phyloP scores from a whole-genome alignment of 37 sponge, comb jelly and placozoan species.

The Mnemiopsis leidyi region DNA sequence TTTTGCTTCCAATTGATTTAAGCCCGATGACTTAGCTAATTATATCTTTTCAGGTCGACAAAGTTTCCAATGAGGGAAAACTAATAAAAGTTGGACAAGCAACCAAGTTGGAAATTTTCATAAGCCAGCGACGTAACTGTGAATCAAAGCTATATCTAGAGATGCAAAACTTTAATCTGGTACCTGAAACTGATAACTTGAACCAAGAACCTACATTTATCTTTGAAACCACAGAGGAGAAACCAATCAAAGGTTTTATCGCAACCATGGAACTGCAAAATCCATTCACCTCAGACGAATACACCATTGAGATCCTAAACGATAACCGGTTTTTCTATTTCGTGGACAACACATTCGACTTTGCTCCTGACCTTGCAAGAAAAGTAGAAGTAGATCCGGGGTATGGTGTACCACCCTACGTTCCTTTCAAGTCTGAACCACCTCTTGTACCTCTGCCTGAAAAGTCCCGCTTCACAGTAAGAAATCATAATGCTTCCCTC shows the following conservation, averaged over 20 bases:
- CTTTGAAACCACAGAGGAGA: neutral
- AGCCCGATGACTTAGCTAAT: too few species aligned
- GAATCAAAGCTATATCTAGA: conserved; percentile 50
- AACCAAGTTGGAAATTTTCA: conserved; percentile 41
- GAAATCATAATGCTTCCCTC: neutral
- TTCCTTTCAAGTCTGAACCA: neutral
- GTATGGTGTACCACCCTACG: neutral
- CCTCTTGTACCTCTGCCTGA: neutral
- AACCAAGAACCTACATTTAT: conserved; percentile 31
- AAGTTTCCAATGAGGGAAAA: neutral
- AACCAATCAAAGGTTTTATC: conserved; percentile 14
- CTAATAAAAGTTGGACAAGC: neutral
- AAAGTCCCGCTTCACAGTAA: neutral
- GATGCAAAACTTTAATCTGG: conserved; percentile 24
- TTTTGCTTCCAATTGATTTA: too few species aligned
- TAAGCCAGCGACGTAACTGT: conserved; percentile 42
- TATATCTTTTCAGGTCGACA: conserved; percentile 20
- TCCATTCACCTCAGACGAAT: neutral
- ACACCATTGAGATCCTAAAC: conserved; percentile 56
- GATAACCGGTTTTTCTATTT: neutral
- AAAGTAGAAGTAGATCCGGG: conserved; percentile 43
- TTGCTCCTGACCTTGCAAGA: neutral
- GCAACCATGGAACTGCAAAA: conserved; percentile 28
- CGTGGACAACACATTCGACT: neutral
- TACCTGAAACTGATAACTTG: conserved; percentile 5